phyloP scores from a whole-genome alignment of 1,140 invertebrate genomes.

The Carcinoscorpius rotundicauda region DNA sequence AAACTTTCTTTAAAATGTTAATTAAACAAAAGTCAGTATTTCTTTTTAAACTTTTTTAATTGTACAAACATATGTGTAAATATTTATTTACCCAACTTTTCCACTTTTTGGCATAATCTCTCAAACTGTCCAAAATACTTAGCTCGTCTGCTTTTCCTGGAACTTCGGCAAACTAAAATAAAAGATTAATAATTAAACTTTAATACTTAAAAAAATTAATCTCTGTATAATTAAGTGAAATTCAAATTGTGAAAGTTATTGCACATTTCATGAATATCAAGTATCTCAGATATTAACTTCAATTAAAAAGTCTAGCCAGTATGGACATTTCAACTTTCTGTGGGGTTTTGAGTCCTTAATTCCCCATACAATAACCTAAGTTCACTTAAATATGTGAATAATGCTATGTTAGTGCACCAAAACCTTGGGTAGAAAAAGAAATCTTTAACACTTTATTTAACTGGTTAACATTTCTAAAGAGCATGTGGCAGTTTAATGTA shows the following conservation, averaged over 20 bases:
- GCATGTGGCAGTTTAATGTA: too few relatives aligned
- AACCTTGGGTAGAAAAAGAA: too few relatives aligned
- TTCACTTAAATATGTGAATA: too few relatives aligned
- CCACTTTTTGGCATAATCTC: constrained; percentile 24
- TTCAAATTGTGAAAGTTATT: too few relatives aligned
- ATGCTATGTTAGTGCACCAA: too few relatives aligned
- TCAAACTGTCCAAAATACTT: constrained; percentile 20
- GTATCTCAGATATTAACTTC: too few relatives aligned
- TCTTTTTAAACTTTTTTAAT: not conserved
- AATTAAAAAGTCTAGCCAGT: not conserved
- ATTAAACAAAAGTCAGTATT: not conserved
- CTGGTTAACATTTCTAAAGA: too few relatives aligned
- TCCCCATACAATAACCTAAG: too few relatives aligned
- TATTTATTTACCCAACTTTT: constrained; percentile 21
- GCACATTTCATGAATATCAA: too few relatives aligned
- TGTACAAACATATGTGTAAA: not conserved
- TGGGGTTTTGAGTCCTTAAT: not conserved
- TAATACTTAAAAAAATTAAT: too few relatives aligned
- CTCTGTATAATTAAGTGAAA: too few relatives aligned
- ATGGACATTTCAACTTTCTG: not conserved
- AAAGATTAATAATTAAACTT: not conserved
- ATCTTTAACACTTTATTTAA: too few relatives aligned
- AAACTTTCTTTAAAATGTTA: constrained; percentile 16
- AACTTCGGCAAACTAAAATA: constrained; percentile 17
- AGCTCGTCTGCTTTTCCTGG: constrained; percentile 22